Base-by-base conservation (phyloP, 2,888 invertebrate species). In the Andrena bicolor region DNA sequence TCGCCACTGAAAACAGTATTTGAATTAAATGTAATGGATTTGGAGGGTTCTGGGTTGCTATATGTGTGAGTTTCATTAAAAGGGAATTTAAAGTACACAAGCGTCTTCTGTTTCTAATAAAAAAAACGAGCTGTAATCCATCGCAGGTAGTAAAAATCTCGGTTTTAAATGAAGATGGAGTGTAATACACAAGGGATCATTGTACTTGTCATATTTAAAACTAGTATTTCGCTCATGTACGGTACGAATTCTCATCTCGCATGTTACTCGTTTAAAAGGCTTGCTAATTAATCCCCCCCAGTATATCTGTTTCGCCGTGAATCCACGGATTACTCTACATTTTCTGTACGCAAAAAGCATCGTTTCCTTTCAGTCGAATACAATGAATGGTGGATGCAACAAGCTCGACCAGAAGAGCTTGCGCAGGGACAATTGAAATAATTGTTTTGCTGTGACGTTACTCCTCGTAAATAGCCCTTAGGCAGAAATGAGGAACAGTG, bases 341-440 rank as follows among this genome's bases (percentile, higher is more conserved):
- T 71, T 28, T 53, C n/a, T 28, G 56, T 26, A 64, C 41, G 26
- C 6, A 6, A 48, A 64, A 28, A 26, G n/a, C 41, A 28, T 56
- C 63, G 64, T 26, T 5, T 13, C 23, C 35, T 66, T 74, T 48
- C 58, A n/a, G 32, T 49, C 6, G 35, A 28, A 20, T 58, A 66
- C 35, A 48, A 56, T 35, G 41, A 30, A 41, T 28, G 26, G 32
- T 58, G 35, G 41, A 74, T 10, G 74, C 41, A 74, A 48, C 41
- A 66, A 78, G 32, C 53, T 23, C 61, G 41, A 49, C 20, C 26
- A 56, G 48, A 58, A 41, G 20, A 26, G 63, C 63, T 51, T 70
- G 26, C 32, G 41, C 5, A 30, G 20, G 51, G 49, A 71, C 56
- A 80, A 76, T 76, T 48, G 70, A 76, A 80, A 80, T 70, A 76